Conservation (phyloP, 2,113 vertebrate genomes). For the Chloropsis cyanopogon region DNA sequence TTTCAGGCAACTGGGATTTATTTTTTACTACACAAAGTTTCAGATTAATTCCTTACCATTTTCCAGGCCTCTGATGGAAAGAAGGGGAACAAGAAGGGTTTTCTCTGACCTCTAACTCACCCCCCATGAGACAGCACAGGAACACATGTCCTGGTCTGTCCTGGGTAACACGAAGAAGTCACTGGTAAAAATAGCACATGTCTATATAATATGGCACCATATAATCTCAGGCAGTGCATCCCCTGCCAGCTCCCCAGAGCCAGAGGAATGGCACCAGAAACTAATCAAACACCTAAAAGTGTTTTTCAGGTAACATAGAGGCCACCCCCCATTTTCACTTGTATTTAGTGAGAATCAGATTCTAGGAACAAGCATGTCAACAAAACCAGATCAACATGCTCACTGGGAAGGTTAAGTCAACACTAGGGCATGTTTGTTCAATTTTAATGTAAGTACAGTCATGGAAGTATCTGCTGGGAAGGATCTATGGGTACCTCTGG, state of each 20-base stretch:
- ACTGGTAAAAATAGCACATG: not conserved
- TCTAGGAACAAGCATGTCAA: slow-evolving; percentile 13
- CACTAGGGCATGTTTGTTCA: slow-evolving; percentile 6
- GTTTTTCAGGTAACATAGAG: not conserved
- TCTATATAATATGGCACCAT: not conserved
- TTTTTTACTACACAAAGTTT: not conserved
- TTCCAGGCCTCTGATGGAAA: not conserved
- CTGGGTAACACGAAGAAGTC: not conserved
- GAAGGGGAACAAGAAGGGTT: not conserved
- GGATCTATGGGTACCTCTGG: not conserved
- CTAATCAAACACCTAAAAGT: not conserved
- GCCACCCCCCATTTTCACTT: not conserved
- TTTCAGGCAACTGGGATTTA: not conserved
- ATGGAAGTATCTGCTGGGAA: not conserved
- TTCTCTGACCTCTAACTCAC: not conserved
- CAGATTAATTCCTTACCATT: not conserved
- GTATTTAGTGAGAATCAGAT: not conserved
- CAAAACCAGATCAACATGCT: not conserved
- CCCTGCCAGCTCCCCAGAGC: not conserved
- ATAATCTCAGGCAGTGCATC: not conserved
- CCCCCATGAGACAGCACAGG: not conserved
- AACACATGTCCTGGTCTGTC: rapidly evolving
- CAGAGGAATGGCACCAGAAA: not conserved
- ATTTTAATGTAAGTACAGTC: slow-evolving; percentile 7
- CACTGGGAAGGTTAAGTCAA: slow-evolving; percentile 47